Evolutionary conservation across 1,140 invertebrate species (phyloP).

Genomic region (Sitophilus oryzae): DNA sequence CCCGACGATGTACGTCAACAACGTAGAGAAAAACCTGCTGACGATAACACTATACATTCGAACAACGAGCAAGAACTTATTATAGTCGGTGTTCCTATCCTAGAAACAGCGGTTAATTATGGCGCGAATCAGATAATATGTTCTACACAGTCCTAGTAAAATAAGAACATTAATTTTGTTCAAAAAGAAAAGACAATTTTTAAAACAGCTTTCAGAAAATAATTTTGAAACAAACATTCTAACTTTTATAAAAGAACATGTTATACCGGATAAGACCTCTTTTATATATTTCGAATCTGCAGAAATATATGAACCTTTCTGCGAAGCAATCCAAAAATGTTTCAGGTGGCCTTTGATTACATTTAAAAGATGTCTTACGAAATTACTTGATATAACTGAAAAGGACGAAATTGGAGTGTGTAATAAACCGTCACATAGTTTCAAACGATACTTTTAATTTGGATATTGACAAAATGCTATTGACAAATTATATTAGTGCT

Average conservation of each 20-base stretch:
- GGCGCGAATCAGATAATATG: conserved; percentile 19
- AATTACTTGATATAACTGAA: too few relatives aligned
- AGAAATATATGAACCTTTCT: conserved; percentile 5
- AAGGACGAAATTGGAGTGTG: background rate
- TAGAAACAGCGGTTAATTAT: too few relatives aligned
- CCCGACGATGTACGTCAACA: too few relatives aligned
- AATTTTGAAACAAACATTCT: conserved; percentile 5
- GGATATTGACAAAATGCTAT: background rate
- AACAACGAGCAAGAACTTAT: conserved; percentile 18
- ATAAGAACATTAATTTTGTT: conserved; percentile 17
- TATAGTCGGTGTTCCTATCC: too few relatives aligned
- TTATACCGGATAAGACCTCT: background rate
- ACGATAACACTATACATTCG: too few relatives aligned
- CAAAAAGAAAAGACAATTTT: conserved; percentile 13
- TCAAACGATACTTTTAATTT: background rate
- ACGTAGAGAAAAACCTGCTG: too few relatives aligned
- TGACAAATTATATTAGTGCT: background rate
- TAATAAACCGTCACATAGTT: background rate
- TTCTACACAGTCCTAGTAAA: conserved; percentile 14
- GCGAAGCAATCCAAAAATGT: background rate
- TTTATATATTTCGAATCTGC: conserved; percentile 12
- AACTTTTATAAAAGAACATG: conserved; percentile 15
- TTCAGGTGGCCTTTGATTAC: conserved; percentile 4
- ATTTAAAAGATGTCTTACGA: conserved; percentile 7
- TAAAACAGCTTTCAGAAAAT: conserved; percentile 7